Evolutionary conservation across 2,113 vertebrate species (phyloP).

Genomic region (Dipodomys stephensi): DNA sequence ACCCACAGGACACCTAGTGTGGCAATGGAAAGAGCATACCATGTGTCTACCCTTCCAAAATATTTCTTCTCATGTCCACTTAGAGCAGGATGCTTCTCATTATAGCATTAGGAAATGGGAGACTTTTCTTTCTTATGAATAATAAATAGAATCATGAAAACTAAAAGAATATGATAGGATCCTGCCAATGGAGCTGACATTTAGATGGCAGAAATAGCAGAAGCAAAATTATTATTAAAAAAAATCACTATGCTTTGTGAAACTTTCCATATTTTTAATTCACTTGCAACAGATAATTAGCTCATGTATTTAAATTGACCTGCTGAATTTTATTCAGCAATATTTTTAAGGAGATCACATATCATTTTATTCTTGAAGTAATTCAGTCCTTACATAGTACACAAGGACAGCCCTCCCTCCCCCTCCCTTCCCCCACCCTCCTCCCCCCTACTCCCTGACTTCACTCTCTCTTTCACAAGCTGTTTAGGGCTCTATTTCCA

Average conservation of each 20-base stretch:
- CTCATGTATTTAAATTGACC: conserved; percentile 71
- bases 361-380: conserved; percentile 36
- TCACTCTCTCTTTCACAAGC: neutral
- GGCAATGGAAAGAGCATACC: neutral
- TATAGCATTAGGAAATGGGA: conserved; percentile 47
- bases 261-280: conserved; percentile 78
- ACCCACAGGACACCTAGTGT: neutral
- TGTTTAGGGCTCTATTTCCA: conserved; percentile 34
- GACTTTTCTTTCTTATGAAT: conserved; percentile 70
- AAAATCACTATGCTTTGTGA: conserved; percentile 75
- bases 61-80: conserved; percentile 34
- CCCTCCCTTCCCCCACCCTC: neutral
- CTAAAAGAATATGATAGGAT: conserved; percentile 39
- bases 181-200: conserved; percentile 59
- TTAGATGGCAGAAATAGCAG: conserved; percentile 56
- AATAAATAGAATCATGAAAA: conserved; percentile 70
- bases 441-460: no score
- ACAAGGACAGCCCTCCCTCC: neutral
- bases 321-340: conserved; percentile 55
- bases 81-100: conserved; percentile 39
- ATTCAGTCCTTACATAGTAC: conserved; percentile 10
- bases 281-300: conserved; percentile 75
- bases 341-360: conserved; percentile 49
- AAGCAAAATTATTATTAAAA: conserved; percentile 59
- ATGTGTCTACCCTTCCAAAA: neutral